Base-by-base conservation (phyloP, 2,888 invertebrate species). In the Platycheirus albimanus region DNA sequence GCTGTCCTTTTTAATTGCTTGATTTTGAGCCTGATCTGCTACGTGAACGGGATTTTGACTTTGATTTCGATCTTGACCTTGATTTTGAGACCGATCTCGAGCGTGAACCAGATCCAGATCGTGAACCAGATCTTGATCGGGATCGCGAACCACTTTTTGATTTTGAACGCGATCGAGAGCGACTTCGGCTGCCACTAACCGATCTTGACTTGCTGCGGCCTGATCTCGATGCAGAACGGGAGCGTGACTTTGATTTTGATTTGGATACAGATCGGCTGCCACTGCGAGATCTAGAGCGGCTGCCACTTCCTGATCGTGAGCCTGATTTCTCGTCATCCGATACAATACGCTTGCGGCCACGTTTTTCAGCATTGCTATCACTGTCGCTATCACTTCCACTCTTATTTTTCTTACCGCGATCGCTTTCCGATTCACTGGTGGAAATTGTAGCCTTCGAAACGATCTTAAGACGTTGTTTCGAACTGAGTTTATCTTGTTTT, bases 391-490 rank as follows among this genome's bases (percentile, higher is more conserved):
- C 88, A 49, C 87, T 88, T 38, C 85, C 86, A 33, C 86, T 86
- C 71, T 86, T 88, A 24, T 89, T 87, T 20, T 87, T 88, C 0
- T 85, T 85, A 11, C 51, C 88, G 7, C 66, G 84, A 54, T 90
- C 89, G 66, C 90, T 90, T 30, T 90, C 89, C 3, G 96, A 96
- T 88, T 96, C 97, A 80, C 96, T 96, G 0, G 98, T 97, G 0
- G 98, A 98, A 86, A 99, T 98, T 0, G 97, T 97, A 74, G 96
- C 98, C 89, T 98, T 98, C 0, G 98, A 98, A 0, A 97, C 95
- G 88, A 98, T 95, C 88, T 97, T 95, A 85, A 95, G 93, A 51
- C 97, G 95, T 89, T 97, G 97, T 90, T 97, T 97, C 7, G 95
- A 93, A 41, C 96, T 93, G 71, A 96, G 93, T 30, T 96, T 96